phyloP scores from a whole-genome alignment of 2,113 vertebrate genomes.

The Xenus cinereus region DNA sequence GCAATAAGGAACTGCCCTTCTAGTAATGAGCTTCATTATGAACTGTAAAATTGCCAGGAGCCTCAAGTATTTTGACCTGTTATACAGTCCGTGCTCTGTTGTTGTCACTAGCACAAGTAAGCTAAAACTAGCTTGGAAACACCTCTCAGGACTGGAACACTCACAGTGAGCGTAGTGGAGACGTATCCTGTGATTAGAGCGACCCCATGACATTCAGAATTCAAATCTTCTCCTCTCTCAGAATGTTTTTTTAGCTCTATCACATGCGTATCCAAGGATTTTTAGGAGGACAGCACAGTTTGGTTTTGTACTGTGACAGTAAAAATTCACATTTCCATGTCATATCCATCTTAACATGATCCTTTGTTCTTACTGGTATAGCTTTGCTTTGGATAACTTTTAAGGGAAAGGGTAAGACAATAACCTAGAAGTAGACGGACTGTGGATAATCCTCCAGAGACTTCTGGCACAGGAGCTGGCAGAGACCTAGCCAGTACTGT shows the following conservation, averaged over 20 bases:
- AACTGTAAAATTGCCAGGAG: slow-evolving; percentile 7
- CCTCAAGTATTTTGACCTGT: background rate
- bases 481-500: background rate
- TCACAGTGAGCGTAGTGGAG: background rate
- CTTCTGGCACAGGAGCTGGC: background rate
- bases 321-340: background rate
- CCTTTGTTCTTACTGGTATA: background rate
- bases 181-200: background rate
- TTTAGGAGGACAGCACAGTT: background rate
- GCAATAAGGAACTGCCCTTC: background rate
- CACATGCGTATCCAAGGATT: background rate
- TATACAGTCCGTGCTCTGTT: background rate
- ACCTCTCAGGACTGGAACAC: background rate
- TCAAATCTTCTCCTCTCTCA: background rate
- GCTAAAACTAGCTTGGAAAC: background rate
- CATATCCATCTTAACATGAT: background rate
- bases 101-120: background rate
- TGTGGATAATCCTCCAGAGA: background rate
- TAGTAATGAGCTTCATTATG: background rate
- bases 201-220: background rate
- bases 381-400: background rate
- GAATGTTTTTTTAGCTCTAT: background rate
- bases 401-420: background rate
- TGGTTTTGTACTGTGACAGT: background rate
- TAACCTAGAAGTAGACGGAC: background rate